Conservation (phyloP, 2,888 invertebrate species). For the Scaptomyza parva region DNA sequence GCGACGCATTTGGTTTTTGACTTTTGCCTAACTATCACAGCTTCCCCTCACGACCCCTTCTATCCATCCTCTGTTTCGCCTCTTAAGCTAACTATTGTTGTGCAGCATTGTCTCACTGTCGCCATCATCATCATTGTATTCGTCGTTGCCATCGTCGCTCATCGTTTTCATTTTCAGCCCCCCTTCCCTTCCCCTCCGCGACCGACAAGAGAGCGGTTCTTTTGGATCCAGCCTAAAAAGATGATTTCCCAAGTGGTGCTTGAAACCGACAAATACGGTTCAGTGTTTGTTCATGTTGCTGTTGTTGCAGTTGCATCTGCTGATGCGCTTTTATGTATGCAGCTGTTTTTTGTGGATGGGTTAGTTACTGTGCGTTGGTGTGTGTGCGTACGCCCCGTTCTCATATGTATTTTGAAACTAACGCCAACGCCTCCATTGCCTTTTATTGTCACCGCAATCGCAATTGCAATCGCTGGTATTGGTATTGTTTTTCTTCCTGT, state of each 20-base stretch:
- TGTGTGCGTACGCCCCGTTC: constrained; percentile 31
- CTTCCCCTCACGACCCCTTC: not conserved
- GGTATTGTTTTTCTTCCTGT: constrained; percentile 20
- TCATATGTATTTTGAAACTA: constrained; percentile 62
- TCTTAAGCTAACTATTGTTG: constrained; percentile 10
- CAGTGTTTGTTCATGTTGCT: constrained; percentile 41
- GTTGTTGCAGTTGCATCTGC: constrained; percentile 57
- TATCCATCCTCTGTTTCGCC: not conserved
- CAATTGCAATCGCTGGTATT: constrained; percentile 51
- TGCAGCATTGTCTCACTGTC: constrained; percentile 58
- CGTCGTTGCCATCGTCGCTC: constrained; percentile 48
- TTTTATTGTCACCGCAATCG: constrained; percentile 73
- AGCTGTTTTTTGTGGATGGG: constrained; percentile 9
- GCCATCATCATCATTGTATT: constrained; percentile 44
- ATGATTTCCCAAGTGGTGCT: constrained; percentile 81
- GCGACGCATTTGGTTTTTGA: constrained; percentile 55
- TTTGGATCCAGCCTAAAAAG: constrained; percentile 48
- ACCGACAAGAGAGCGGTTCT: not conserved
- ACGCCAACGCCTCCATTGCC: constrained; percentile 50
- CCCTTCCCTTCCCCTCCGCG: not conserved
- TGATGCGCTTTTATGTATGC: constrained; percentile 65
- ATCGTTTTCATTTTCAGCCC: constrained; percentile 72
- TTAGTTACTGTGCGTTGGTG: constrained; percentile 15
- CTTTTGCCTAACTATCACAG: constrained; percentile 27
- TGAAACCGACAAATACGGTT: constrained; percentile 72